phyloP scores from a whole-genome alignment of 2,888 invertebrate species.

The Ernsta delagoae region DNA sequence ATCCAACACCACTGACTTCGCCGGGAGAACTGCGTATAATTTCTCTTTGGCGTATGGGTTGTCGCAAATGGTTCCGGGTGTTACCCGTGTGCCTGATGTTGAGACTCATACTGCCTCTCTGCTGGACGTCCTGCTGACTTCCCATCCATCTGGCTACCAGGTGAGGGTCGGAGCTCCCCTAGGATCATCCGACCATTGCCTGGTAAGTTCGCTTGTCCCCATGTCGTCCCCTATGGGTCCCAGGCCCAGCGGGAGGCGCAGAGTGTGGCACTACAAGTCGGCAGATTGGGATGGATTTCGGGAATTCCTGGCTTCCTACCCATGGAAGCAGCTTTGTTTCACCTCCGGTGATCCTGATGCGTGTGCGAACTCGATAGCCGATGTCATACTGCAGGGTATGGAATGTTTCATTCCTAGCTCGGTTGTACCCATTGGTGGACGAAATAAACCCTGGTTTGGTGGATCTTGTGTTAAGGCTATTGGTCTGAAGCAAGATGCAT shows the following conservation, averaged over 20 bases:
- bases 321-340: not conserved
- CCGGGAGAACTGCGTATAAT: not conserved
- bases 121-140: no score
- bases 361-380: no score
- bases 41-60: not conserved
- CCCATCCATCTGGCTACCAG: no score
- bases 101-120: no score
- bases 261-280: not conserved
- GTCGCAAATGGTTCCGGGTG: not conserved
- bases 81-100: conserved; percentile 4
- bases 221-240: not conserved
- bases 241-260: not conserved
- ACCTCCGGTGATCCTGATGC: no score
- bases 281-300: conserved; percentile 4
- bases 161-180: not conserved
- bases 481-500: no score
- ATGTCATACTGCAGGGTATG: no score
- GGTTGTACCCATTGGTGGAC: no score
- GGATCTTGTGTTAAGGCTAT: no score
- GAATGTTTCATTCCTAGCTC: no score
- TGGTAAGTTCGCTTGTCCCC: not conserved
- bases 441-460: no score
- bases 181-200: not conserved
- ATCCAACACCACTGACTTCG: not conserved
- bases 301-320: not conserved